Evolutionary conservation across 2,113 vertebrate genomes (phyloP).

Genomic region (Mus spicilegus): DNA sequence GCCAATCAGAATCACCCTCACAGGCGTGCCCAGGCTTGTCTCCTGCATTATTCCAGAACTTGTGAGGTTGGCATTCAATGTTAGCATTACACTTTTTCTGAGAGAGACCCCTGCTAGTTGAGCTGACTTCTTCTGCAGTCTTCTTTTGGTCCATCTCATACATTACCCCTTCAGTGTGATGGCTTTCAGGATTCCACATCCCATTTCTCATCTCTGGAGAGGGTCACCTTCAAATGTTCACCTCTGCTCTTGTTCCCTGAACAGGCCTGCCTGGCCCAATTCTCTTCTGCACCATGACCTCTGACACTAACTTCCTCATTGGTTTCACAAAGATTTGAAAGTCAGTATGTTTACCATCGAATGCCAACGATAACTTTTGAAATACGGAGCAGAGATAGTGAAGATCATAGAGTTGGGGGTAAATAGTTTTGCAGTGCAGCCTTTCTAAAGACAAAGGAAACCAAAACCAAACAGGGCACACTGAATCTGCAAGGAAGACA

Average conservation of each 20-base stretch:
- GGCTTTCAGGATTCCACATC: rapidly evolving
- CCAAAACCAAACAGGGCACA: not conserved
- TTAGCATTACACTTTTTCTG: not conserved
- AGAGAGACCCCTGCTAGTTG: not conserved
- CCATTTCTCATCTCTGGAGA: not conserved
- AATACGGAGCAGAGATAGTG: not conserved
- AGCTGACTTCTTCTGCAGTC: not conserved
- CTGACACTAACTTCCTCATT: not conserved
- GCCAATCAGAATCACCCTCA: not conserved
- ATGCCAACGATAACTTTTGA: constrained; percentile 2
- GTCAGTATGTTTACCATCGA: not conserved
- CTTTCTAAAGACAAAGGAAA: not conserved
- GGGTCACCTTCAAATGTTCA: not conserved
- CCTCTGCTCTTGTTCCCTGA: not conserved
- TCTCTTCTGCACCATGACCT: not conserved
- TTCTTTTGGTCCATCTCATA: not conserved
- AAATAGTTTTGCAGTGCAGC: not conserved
- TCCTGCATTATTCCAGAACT: not conserved
- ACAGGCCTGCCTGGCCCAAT: no score
- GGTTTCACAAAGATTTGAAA: not conserved
- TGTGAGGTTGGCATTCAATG: not conserved
- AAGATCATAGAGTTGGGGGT: not conserved
- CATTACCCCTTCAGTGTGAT: not conserved
- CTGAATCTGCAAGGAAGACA: not conserved
- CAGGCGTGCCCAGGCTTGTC: not conserved